Conservation (phyloP, 2,113 vertebrate species). For the Sorex fumeus region DNA sequence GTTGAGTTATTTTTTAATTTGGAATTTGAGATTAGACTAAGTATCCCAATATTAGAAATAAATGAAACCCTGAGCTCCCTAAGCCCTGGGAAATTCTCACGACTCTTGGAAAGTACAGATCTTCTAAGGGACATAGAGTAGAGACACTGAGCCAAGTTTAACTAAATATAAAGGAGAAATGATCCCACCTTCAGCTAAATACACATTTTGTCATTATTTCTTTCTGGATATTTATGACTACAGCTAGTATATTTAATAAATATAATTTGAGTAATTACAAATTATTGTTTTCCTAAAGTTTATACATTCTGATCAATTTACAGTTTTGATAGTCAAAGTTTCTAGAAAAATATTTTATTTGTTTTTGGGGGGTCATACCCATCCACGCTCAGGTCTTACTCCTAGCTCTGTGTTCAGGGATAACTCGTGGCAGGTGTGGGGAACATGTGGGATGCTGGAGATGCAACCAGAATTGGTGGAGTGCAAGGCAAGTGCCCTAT, state of each 20-base stretch:
- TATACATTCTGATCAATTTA: not conserved
- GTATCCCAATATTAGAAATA: not conserved
- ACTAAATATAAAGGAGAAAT: conserved; percentile 34
- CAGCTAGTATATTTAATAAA: not conserved
- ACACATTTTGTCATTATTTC: not conserved
- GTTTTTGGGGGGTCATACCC: not conserved
- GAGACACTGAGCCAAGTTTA: conserved; percentile 32
- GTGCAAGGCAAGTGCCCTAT: no score
- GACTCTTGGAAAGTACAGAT: not conserved
- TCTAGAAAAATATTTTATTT: not conserved
- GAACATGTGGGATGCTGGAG: no score
- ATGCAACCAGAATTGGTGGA: no score
- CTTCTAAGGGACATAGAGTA: not conserved
- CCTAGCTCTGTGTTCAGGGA: no score
- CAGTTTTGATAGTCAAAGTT: conserved; percentile 30
- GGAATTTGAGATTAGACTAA: conserved; percentile 6
- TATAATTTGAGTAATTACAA: conserved; percentile 11
- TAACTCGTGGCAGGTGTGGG: no score
- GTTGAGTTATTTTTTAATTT: not conserved
- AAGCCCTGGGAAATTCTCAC: conserved; percentile 7
- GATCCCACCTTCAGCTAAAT: not conserved
- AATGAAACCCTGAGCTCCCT: not conserved
- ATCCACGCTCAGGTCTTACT: no score
- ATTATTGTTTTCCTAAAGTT: not conserved
- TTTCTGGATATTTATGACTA: conserved; percentile 22